Evolutionary conservation across 2,888 invertebrate species (phyloP).

Genomic region (Molorchus minor): DNA sequence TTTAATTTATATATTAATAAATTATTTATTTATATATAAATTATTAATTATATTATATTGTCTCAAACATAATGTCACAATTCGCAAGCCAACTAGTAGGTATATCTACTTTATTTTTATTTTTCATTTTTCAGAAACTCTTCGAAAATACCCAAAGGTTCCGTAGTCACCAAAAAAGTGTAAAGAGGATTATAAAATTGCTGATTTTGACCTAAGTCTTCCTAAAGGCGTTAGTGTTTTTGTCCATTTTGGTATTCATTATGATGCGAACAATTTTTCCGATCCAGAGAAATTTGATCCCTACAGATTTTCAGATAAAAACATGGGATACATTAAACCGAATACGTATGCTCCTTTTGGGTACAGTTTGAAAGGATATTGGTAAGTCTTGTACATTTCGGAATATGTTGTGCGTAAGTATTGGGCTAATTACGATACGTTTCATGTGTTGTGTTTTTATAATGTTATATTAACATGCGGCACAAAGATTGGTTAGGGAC

Average conservation of each 20-base stretch:
- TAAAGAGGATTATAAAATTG: conserved; percentile 21
- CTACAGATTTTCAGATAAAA: conserved; percentile 44
- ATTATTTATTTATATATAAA: too few relatives aligned
- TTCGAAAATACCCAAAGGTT: conserved; percentile 47
- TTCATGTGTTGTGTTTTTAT: too few relatives aligned
- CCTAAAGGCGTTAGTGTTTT: conserved; percentile 37
- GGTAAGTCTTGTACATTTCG: too few relatives aligned
- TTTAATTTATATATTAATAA: too few relatives aligned
- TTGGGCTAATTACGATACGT: too few relatives aligned
- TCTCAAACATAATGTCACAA: not conserved
- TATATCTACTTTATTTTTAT: conserved; percentile 7
- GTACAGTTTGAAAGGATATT: conserved; percentile 27
- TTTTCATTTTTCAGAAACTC: conserved; percentile 46
- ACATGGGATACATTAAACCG: conserved; percentile 28
- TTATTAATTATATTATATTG: not conserved
- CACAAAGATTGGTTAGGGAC: too few relatives aligned
- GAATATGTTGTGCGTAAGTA: too few relatives aligned
- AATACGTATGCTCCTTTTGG: conserved; percentile 44
- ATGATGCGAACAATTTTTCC: conserved; percentile 41
- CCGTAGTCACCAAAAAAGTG: conserved; percentile 37
- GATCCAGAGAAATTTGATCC: conserved; percentile 48
- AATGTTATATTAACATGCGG: too few relatives aligned
- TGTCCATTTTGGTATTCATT: conserved; percentile 45
- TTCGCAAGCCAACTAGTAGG: not conserved
- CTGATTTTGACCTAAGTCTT: conserved; percentile 24